Conservation (phyloP, 2,113 vertebrate genomes). For the Phoxinus phoxinus region DNA sequence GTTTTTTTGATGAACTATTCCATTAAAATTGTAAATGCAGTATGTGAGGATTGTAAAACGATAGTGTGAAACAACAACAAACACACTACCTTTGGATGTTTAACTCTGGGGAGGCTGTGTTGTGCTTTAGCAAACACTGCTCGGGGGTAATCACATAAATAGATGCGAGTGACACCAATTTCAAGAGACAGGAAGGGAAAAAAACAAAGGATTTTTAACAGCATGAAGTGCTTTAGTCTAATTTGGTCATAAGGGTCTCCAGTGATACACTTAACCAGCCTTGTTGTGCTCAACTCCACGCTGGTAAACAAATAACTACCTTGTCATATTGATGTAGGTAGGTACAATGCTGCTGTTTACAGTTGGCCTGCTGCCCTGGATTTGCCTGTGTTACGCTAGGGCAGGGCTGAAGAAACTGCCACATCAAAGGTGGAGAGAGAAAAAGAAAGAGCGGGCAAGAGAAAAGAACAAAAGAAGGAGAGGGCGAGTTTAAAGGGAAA, state of each 20-base stretch:
- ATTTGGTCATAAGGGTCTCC: conserved; percentile 2
- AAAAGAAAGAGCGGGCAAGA: not conserved
- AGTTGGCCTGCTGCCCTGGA: conserved; percentile 11
- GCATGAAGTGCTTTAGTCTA: not conserved
- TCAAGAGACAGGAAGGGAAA: conserved; percentile 7
- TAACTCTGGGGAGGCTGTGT: conserved; percentile 13
- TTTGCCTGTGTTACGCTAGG: conserved; percentile 19
- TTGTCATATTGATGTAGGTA: conserved; percentile 11
- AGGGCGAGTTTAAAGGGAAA: conserved; percentile 15
- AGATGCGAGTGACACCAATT: conserved; percentile 39
- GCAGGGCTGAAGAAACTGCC: conserved; percentile 11
- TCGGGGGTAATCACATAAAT: conserved; percentile 28
- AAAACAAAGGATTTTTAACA: conserved; percentile 15
- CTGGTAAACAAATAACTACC: conserved; percentile 32
- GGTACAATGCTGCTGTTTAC: conserved; percentile 17
- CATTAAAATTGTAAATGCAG: not conserved
- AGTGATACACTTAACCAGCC: conserved; percentile 25
- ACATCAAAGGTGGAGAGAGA: conserved; percentile 37
- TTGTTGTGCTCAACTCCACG: conserved; percentile 19
- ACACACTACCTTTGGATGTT: not conserved
- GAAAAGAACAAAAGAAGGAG: conserved; percentile 4
- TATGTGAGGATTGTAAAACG: not conserved
- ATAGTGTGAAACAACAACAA: not conserved
- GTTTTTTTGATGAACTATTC: not conserved
- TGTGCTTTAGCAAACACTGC: conserved; percentile 25